A percentile compares a stretch with the other conserved stretches of the same genome.
phyloP scores from a whole-genome alignment of 2,888 invertebrate genomes.

The Octonoba sinensis region DNA sequence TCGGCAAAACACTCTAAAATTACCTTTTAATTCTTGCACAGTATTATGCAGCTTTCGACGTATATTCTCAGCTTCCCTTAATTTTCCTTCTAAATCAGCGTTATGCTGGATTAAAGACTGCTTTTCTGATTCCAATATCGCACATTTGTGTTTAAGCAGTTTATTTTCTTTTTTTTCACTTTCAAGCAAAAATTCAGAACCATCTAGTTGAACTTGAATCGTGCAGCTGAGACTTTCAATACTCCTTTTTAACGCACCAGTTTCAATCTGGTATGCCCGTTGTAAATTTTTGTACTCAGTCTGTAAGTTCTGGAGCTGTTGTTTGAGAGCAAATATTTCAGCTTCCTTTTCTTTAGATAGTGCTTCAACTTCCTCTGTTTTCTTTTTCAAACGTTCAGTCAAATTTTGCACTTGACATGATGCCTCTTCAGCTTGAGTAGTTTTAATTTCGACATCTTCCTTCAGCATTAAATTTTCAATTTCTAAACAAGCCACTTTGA shows the following conservation, averaged over 20 bases:
- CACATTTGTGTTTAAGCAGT: neutral
- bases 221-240: slow-evolving; percentile 30
- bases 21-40: slow-evolving; percentile 73
- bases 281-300: slow-evolving; percentile 14
- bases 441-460: too few relatives aligned
- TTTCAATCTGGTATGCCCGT: slow-evolving; percentile 38
- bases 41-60: slow-evolving; percentile 71
- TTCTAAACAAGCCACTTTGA: too few relatives aligned
- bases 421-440: too few relatives aligned
- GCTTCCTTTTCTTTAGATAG: slow-evolving; percentile 10
- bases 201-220: slow-evolving; percentile 39
- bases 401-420: too few relatives aligned
- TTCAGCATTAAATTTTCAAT: too few relatives aligned
- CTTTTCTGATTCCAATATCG: slow-evolving; percentile 22
- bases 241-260: slow-evolving; percentile 24
- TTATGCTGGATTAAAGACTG: slow-evolving; percentile 27
- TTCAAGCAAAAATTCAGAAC: slow-evolving; percentile 41
- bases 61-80: slow-evolving; percentile 69
- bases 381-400: slow-evolving; percentile 30
- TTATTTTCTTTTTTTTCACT: slow-evolving; percentile 38
- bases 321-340: neutral
- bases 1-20: slow-evolving; percentile 73
- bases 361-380: slow-evolving; percentile 31
- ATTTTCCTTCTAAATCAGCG: slow-evolving; percentile 66
- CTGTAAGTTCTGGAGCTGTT: slow-evolving; percentile 4